These are phyloP conservation scores for Zaprionus ghesquierei DNA, from an alignment of 1,140 invertebrate species.

Conservation along the genomic window DNA sequence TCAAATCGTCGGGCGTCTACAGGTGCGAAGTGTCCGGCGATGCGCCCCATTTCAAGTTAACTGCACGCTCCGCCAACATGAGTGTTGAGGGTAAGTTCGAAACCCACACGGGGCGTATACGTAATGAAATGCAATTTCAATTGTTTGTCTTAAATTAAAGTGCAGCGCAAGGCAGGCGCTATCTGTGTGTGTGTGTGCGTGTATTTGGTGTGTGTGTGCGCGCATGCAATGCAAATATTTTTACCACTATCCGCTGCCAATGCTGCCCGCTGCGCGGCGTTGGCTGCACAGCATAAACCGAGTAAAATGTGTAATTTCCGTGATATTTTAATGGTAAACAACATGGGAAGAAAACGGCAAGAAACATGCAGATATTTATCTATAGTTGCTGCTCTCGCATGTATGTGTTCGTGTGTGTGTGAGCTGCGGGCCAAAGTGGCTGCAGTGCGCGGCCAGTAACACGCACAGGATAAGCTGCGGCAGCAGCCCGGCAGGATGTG, in stretches of 20 bases:
- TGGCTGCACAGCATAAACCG: slow-evolving; percentile 68
- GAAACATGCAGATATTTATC: slow-evolving; percentile 47
- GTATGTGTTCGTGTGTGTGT: neutral
- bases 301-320: slow-evolving; percentile 81
- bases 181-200: neutral
- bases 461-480: slow-evolving; percentile 69
- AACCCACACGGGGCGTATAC: slow-evolving; percentile 22
- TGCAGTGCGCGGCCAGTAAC: slow-evolving; percentile 38
- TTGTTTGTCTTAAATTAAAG: slow-evolving; percentile 71
- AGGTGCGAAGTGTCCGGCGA: slow-evolving; percentile 86
- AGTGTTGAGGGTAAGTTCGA: slow-evolving; percentile 84
- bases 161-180: slow-evolving; percentile 9
- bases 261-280: slow-evolving; percentile 23
- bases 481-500: slow-evolving; percentile 52
- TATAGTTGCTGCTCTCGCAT: neutral
- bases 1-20: slow-evolving; percentile 84
- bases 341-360: slow-evolving; percentile 64
- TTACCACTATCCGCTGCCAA: slow-evolving; percentile 40
- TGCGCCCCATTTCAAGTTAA: slow-evolving; percentile 85
- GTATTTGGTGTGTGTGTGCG: slow-evolving; percentile 11
- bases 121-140: slow-evolving; percentile 69
- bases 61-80: slow-evolving; percentile 85
- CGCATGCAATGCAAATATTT: slow-evolving; percentile 52
- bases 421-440: slow-evolving; percentile 58
- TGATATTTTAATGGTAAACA: slow-evolving; percentile 81